Conservation (phyloP, 2,888 invertebrate species). For the Drosophila paramelanica region DNA sequence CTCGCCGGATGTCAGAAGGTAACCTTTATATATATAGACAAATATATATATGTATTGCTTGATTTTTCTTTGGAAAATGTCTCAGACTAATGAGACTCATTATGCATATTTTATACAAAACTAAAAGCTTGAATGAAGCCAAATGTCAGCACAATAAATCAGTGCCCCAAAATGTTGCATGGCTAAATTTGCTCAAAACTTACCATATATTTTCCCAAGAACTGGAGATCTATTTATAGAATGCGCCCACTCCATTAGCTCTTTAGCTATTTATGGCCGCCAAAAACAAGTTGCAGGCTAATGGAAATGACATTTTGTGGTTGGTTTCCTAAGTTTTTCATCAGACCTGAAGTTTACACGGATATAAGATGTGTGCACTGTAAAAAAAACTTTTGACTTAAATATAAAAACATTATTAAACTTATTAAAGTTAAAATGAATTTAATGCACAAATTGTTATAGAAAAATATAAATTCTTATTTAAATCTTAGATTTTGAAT, state of each 20-base stretch:
- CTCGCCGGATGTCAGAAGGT: constrained; percentile 91
- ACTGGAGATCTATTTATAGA: constrained; percentile 29
- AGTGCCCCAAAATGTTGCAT: constrained; percentile 33
- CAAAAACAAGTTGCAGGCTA: constrained; percentile 64
- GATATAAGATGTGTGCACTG: constrained; percentile 30
- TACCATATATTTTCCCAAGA: constrained; percentile 60
- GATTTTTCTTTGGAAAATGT: constrained; percentile 39
- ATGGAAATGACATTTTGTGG: constrained; percentile 78
- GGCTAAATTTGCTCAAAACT: constrained; percentile 59
- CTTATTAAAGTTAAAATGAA: too few relatives aligned
- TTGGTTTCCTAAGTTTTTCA: constrained; percentile 19
- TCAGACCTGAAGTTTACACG: constrained; percentile 11
- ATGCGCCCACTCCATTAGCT: constrained; percentile 40
- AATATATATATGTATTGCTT: constrained; percentile 11
- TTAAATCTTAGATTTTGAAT: too few relatives aligned
- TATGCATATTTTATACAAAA: constrained; percentile 44
- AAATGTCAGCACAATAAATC: constrained; percentile 74
- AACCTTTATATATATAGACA: constrained; percentile 76
- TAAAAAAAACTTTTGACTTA: not conserved
- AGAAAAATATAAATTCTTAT: too few relatives aligned
- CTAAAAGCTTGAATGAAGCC: constrained; percentile 50
- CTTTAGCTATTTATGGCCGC: constrained; percentile 35
- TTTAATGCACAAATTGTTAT: too few relatives aligned
- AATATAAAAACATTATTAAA: too few relatives aligned
- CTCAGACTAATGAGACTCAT: constrained; percentile 68